Evolutionary conservation across 2,113 vertebrate species (phyloP), one percentile per base, ranked within the genome.

Genomic region (Tragulus kanchil): DNA sequence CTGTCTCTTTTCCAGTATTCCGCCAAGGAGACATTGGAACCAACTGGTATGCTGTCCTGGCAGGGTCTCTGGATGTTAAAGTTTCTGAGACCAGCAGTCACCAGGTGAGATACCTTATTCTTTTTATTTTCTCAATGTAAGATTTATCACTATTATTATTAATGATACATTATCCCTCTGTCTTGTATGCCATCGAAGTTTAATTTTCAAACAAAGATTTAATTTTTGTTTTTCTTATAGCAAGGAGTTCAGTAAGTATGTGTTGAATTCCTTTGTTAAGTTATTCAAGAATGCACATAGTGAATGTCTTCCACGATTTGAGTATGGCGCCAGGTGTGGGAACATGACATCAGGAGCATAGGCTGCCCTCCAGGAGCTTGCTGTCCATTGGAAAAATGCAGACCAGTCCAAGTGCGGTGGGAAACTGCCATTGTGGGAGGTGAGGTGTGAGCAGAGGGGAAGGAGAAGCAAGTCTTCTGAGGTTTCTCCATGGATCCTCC

Each of bases 11-110:
- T 98, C 17, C 98, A 99, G 99, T 99, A 73, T 99, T 99, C 98
- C 99, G 99, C 36, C 99, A 99, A 98, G 99, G 99, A 96, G 99
- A 99, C 96, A 99, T 99, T 92, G 99, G 99, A 93, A 99, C 99
- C 36, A 99, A 99, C 94, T 99, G 99, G 99, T 99, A 99, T 92
- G 99, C 99, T 42, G 99, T 99, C 81, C 98, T 99, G 75, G 99
- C 99, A 52, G 99, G 99, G 93, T 99, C 99, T 23, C 98, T 99
- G 98, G 99, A 99, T 98, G 99, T 99, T 96, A 99, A 99, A 98
- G 99, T 99, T 89, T 99, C 99, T 59, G 99, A 99, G 98, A 99
- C 99, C 9, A 99, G 99, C 97, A 99, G 99, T 98, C 99, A 99
- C 97, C 99, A 99, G 99, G 99, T 99, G 99, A 95, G 96, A 85